These are phyloP conservation scores for Daboia siamensis DNA, from an alignment of 2,113 vertebrate genomes.

Conservation along the genomic window DNA sequence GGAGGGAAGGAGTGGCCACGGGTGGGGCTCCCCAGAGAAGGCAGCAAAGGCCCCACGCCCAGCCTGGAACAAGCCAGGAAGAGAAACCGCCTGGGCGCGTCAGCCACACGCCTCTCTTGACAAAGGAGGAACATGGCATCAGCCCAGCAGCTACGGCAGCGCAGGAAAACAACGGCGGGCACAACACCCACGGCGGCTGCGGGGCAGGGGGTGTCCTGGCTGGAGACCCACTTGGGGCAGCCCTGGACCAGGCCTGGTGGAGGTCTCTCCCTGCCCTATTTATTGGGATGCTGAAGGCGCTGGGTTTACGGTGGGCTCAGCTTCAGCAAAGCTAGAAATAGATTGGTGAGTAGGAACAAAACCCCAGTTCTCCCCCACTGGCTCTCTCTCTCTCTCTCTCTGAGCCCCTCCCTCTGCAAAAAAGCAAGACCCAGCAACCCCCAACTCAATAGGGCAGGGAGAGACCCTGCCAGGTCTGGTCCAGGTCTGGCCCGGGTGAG, in stretches of 20 bases:
- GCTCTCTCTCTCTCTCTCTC: background rate
- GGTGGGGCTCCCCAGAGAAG: slow-evolving; percentile 67
- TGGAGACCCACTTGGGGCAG: background rate
- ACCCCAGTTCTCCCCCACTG: background rate
- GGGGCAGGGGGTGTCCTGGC: background rate
- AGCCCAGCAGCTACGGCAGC: background rate
- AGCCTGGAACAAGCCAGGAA: slow-evolving; percentile 79
- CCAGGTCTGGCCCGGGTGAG: too few species aligned
- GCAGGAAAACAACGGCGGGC: background rate
- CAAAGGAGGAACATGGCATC: slow-evolving; percentile 60
- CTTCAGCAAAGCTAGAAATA: background rate
- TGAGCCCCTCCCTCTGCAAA: background rate
- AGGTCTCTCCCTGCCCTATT: background rate
- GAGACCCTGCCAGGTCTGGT: background rate
- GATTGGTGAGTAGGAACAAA: background rate
- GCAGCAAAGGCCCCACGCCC: slow-evolving; percentile 71
- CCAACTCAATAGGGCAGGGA: background rate
- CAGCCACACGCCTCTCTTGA: slow-evolving; percentile 73
- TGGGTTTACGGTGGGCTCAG: background rate
- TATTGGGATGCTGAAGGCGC: background rate
- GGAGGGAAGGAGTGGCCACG: slow-evolving; percentile 69
- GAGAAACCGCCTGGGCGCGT: slow-evolving; percentile 81
- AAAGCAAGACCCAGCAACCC: background rate
- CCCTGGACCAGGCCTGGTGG: background rate
- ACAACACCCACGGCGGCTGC: background rate